Evolutionary conservation across 2,113 vertebrate species (phyloP).

Genomic region (Coreoperca whiteheadi): DNA sequence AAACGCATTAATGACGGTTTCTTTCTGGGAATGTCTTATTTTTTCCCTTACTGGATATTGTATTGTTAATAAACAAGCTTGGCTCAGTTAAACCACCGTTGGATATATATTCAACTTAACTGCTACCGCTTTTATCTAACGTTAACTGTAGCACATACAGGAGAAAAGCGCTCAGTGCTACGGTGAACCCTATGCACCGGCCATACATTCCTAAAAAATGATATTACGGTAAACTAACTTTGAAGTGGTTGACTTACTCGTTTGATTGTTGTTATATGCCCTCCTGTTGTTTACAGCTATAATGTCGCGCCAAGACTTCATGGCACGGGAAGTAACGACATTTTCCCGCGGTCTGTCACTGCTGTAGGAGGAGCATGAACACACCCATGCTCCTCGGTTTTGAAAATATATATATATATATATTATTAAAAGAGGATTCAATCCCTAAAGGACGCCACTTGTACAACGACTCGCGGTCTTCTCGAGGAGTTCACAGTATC

Average conservation of each 20-base stretch:
- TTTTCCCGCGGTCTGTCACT: conserved; percentile 84
- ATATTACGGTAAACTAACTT: not conserved
- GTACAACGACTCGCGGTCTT: not conserved
- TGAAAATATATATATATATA: too few relatives aligned
- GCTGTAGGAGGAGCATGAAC: not conserved
- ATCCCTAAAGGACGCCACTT: fast-evolving
- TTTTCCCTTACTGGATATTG: fast-evolving
- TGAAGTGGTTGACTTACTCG: conserved; percentile 31
- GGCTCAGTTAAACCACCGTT: not conserved
- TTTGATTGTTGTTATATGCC: not conserved
- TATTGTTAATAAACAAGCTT: not conserved
- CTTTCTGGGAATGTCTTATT: not conserved
- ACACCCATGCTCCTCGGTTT: not conserved
- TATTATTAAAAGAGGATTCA: not conserved
- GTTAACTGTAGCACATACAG: not conserved
- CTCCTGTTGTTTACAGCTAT: conserved; percentile 62
- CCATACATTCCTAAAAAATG: fast-evolving
- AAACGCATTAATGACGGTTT: not conserved
- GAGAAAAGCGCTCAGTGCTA: not conserved
- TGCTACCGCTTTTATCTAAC: too few relatives aligned
- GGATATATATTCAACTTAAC: not conserved
- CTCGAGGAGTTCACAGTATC: not conserved
- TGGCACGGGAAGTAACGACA: conserved; percentile 83
- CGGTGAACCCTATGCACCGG: not conserved
- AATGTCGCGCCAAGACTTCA: conserved; percentile 81